Evolutionary conservation across 2,113 vertebrate species (phyloP), one percentile per base, ranked within the genome.

Genomic region (Tretioscincus oriximinensis): DNA sequence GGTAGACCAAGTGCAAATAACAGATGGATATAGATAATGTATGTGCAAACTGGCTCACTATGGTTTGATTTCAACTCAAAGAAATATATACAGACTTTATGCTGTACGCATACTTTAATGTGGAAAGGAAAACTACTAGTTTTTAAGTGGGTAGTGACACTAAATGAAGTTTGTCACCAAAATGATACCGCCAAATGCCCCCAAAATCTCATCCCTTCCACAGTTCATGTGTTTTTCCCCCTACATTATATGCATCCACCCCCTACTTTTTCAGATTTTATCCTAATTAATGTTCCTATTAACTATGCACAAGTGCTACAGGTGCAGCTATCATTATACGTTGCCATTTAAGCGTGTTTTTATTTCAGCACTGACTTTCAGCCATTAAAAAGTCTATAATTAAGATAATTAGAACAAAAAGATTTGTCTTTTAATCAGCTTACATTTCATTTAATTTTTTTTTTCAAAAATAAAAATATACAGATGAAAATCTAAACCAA

Each of bases 341-440:
- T 83, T 87, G 75, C 70, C 85, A 75, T 86, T 87, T 86, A 76
- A 0, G 11, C 71, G 20, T 89, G 89, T 2, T 81, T 88, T 90
- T 81, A 84, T 83, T 91, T 89, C 78, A 76, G 41, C 85, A 84
- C 71, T 77, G 88, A 83, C 82, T 87, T 89, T n/a, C n/a, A n/a
- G 64, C 78, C 64, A 65, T 80, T 81, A 72, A 84, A 82, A 89
- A 86, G 49, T 67, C 76, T 4, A 0, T 86, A 67, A 91, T 90
- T 86, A 89, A 83, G 80, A 68, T 88, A 85, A 92, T 89, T 89
- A 87, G 84, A 88, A 81, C 86, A 90, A 90, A 92, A 88, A 29
- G 28, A 69, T 84, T 82, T 89, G 76, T 78, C 84, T 91, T 78
- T 47, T 70, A 91, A 91, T 86, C 85, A 84, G 73, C 70, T 47